These are phyloP conservation scores for Phalanger gymnotis DNA, from an alignment of 2,797 vertebrate species.

Conservation along the genomic window DNA sequence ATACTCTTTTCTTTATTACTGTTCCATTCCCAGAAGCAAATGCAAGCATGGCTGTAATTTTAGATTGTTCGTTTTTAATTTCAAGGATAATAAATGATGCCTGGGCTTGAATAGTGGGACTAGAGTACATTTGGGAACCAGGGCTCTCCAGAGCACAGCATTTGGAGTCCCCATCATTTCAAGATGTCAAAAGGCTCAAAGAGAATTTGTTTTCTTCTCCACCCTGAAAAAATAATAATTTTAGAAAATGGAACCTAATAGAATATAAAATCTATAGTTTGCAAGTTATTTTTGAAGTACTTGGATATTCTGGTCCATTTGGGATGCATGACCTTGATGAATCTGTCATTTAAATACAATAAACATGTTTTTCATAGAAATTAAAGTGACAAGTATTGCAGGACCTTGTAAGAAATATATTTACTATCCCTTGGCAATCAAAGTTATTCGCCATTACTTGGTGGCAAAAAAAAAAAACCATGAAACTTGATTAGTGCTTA, in stretches of 20 bases:
- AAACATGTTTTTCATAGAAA: constrained; percentile 55
- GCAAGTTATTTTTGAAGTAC: constrained; percentile 48
- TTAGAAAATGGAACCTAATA: constrained; percentile 29
- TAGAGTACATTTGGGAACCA: constrained; percentile 26
- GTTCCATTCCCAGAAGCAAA: constrained; percentile 75
- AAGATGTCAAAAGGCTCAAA: constrained; percentile 11
- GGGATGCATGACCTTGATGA: constrained; percentile 30
- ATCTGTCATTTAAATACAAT: constrained; percentile 55
- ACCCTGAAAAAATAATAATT: not conserved
- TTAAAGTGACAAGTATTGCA: constrained; percentile 59
- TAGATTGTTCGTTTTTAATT: constrained; percentile 75
- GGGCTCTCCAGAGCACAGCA: constrained; percentile 44
- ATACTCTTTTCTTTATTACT: constrained; percentile 66
- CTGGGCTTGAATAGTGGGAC: constrained; percentile 43
- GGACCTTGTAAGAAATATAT: constrained; percentile 14
- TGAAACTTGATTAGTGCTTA: constrained; percentile 68
- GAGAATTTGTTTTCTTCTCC: constrained; percentile 23
- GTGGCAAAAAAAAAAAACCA: constrained; percentile 61
- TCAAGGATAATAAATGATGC: constrained; percentile 52
- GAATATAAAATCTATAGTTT: constrained; percentile 28
- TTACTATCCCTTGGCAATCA: constrained; percentile 33
- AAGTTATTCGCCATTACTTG: constrained; percentile 50
- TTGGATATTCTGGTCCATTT: constrained; percentile 34
- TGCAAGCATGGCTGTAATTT: constrained; percentile 54
- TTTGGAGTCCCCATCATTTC: constrained; percentile 22